phyloP scores from a whole-genome alignment of 2,113 vertebrate genomes.

The Carassius auratus region DNA sequence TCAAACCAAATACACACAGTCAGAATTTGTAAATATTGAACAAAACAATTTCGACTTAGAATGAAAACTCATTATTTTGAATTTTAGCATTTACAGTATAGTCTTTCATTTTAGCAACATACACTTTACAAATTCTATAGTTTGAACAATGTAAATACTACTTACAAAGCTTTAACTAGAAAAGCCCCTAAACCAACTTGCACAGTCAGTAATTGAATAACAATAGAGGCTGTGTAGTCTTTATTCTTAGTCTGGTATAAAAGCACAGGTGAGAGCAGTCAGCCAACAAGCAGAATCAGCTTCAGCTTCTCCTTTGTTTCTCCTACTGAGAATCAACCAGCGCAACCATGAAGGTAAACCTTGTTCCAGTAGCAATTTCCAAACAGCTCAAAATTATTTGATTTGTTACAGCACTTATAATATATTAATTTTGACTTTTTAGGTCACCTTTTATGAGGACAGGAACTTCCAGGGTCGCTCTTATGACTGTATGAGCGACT shows the following conservation, averaged over 20 bases:
- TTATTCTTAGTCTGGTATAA: conserved; percentile 52
- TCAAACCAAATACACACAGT: background rate
- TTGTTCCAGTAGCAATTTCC: background rate
- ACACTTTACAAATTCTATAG: background rate
- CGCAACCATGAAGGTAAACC: conserved; percentile 37
- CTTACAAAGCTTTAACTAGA: background rate
- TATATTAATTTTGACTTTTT: no score
- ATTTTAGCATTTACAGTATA: no score
- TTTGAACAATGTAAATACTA: background rate
- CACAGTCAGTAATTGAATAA: conserved; percentile 45
- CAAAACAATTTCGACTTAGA: no score
- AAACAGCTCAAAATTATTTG: no score
- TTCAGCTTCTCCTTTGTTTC: conserved; percentile 14
- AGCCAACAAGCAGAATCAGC: conserved; percentile 30
- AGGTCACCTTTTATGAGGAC: no score
- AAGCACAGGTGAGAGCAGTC: background rate
- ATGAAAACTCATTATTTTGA: no score
- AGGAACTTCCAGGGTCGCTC: no score
- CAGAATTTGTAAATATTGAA: background rate
- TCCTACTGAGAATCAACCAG: background rate
- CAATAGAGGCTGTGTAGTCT: conserved; percentile 33
- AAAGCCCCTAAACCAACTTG: background rate
- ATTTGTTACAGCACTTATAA: no score
- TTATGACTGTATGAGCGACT: no score
- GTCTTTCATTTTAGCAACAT: background rate